Percentiles rank a stretch among this genome's conserved stretches.
Conservation (phyloP, 2,113 vertebrate species). For the Anolis sagrei region DNA sequence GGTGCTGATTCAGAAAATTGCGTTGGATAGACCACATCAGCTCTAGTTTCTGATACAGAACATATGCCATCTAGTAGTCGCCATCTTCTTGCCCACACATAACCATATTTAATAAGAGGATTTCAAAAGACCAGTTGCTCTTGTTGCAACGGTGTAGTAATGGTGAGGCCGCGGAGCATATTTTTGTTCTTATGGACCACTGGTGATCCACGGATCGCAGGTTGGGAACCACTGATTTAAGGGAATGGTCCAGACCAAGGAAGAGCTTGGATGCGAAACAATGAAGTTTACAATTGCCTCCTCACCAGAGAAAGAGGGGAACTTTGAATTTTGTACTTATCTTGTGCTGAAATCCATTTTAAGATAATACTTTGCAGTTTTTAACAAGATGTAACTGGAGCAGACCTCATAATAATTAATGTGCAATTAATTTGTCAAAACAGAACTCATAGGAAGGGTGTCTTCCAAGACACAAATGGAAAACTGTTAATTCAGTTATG, state of each 20-base stretch:
- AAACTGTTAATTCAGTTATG: slow-evolving; percentile 64
- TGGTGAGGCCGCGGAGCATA: no score
- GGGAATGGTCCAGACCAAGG: neutral
- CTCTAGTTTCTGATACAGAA: no score
- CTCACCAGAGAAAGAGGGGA: slow-evolving; percentile 41
- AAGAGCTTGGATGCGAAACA: neutral
- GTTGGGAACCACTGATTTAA: no score
- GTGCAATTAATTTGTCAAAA: slow-evolving; percentile 62
- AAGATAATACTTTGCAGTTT: slow-evolving; percentile 48
- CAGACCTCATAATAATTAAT: slow-evolving; percentile 63
- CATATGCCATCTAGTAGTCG: no score
- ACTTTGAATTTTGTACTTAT: slow-evolving; percentile 56
- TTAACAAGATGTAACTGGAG: slow-evolving; percentile 65
- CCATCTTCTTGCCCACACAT: no score
- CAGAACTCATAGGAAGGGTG: slow-evolving; percentile 45
- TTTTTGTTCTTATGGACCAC: no score
- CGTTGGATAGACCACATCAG: no score
- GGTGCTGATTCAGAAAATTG: no score
- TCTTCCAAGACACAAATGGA: slow-evolving; percentile 64
- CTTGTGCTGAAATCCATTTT: slow-evolving; percentile 57
- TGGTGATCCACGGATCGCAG: no score
- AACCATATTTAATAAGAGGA: no score
- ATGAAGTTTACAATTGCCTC: neutral
- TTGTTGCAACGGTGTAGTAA: no score
- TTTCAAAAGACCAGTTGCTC: no score